Percentiles rank a stretch among this genome's conserved stretches.
phyloP scores from a whole-genome alignment of 1,140 invertebrate species.

The Anadara kagoshimensis region DNA sequence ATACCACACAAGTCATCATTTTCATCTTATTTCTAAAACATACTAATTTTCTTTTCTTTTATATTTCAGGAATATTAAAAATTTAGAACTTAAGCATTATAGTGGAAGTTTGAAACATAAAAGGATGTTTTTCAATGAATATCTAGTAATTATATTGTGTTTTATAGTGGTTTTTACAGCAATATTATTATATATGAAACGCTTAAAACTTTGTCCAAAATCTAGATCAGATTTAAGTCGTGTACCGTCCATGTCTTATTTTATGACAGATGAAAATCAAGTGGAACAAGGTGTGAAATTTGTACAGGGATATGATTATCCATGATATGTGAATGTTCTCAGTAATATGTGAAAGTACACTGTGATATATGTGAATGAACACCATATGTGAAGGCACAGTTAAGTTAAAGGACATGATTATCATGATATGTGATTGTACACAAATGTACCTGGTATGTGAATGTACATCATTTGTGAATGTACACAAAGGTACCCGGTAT shows the following conservation, averaged over 20 bases:
- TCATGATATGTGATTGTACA: no score
- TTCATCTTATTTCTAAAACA: neutral
- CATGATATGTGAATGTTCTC: conserved; percentile 3
- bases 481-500: no score
- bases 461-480: no score
- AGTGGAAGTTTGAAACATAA: neutral
- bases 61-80: neutral
- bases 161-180: conserved; percentile 61
- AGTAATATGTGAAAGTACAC: no score
- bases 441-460: no score
- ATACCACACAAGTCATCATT: neutral
- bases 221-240: conserved; percentile 40
- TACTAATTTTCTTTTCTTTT: neutral
- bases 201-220: conserved; percentile 47
- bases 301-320: conserved; percentile 8
- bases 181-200: conserved; percentile 59
- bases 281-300: conserved; percentile 42
- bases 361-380: no score
- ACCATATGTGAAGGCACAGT: no score
- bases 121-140: conserved; percentile 42
- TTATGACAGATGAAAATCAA: conserved; percentile 62
- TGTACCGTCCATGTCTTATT: conserved; percentile 64
- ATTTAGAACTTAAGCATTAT: neutral
- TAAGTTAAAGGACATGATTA: no score
- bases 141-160: conserved; percentile 52